phyloP scores from a whole-genome alignment of 1,140 invertebrate species.

The Tetragnatha versicolor region DNA sequence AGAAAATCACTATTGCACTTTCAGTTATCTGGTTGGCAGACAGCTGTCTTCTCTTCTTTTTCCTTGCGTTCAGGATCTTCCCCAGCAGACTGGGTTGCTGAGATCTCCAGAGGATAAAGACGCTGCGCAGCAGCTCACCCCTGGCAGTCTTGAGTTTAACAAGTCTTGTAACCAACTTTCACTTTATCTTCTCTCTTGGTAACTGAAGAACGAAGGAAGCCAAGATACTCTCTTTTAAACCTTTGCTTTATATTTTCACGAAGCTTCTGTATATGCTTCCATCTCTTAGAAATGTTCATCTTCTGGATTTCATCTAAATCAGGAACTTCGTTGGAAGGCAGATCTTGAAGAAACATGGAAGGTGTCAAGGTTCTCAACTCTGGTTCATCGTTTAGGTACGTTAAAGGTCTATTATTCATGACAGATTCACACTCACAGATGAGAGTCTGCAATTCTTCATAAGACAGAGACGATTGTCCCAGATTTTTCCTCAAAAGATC shows the following conservation, averaged over 20 bases:
- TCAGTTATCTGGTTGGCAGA: too few species aligned
- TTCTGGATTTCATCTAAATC: conserved; percentile 10
- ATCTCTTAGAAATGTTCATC: conserved; percentile 3
- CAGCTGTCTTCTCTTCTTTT: too few species aligned
- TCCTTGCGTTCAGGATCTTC: too few species aligned
- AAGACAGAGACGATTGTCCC: neutral
- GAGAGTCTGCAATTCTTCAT: conserved; percentile 20
- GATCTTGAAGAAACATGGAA: conserved; percentile 1
- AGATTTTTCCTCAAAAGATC: conserved; percentile 9
- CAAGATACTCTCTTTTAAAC: conserved; percentile 21
- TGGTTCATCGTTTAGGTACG: conserved; percentile 6
- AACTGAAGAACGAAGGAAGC: conserved; percentile 20
- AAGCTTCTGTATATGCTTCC: conserved; percentile 1
- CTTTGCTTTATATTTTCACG: conserved; percentile 11
- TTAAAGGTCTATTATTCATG: conserved; percentile 30
- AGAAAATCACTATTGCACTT: too few species aligned
- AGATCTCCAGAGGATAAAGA: too few species aligned
- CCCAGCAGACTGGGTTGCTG: too few species aligned
- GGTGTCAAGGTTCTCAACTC: conserved; percentile 9
- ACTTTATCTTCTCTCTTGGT: conserved; percentile 9
- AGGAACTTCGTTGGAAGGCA: conserved; percentile 2
- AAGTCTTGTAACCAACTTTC: too few species aligned
- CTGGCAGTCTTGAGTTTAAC: too few species aligned
- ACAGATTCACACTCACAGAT: conserved; percentile 10
- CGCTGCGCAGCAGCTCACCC: too few species aligned